These are phyloP conservation scores for Sterna hirundo DNA, from an alignment of 2,113 vertebrate species.

Conservation along the genomic window DNA sequence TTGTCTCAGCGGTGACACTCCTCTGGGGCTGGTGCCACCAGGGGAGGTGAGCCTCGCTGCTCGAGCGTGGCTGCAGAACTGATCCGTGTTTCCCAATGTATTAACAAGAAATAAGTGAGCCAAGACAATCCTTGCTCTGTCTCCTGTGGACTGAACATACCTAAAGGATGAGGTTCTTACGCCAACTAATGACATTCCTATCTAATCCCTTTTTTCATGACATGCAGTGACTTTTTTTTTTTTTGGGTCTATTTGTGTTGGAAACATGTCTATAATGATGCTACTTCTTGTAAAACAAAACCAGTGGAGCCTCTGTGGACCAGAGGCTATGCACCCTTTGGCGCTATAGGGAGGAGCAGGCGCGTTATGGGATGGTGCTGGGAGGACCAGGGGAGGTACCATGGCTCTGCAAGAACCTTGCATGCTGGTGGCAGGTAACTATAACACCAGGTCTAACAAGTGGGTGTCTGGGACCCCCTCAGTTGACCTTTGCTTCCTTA, in stretches of 20 bases:
- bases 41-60: background rate
- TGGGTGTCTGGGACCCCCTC: background rate
- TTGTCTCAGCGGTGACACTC: fast-evolving
- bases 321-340: background rate
- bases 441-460: background rate
- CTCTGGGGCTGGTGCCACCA: background rate
- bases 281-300: background rate
- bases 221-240: background rate
- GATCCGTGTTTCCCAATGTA: background rate
- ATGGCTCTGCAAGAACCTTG: background rate
- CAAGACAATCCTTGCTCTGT: background rate
- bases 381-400: background rate
- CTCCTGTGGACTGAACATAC: background rate
- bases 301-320: background rate
- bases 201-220: background rate
- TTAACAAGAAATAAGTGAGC: background rate
- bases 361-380: background rate
- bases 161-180: background rate
- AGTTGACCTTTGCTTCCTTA: background rate
- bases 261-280: background rate
- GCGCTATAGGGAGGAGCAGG: background rate
- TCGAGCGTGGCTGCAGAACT: fast-evolving
- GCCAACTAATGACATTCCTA: background rate
- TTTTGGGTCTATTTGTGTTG: background rate
- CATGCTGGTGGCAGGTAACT: background rate